A percentile compares a stretch with the other conserved stretches of the same genome.
phyloP scores from a whole-genome alignment of 2,113 vertebrate genomes.

The Tapirus terrestris region DNA sequence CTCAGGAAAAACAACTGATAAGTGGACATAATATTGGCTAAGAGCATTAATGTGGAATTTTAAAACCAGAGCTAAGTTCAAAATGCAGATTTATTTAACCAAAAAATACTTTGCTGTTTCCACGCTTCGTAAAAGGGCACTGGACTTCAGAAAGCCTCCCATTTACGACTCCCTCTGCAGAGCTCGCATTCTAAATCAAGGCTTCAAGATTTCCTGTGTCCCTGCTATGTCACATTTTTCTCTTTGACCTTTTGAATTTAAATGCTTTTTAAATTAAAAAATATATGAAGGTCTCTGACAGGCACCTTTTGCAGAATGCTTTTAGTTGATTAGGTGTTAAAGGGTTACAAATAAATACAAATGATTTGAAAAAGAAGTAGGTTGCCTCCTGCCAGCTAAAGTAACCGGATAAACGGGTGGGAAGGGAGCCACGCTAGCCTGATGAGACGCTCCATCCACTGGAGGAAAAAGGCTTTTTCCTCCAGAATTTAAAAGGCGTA shows the following conservation, averaged over 20 bases:
- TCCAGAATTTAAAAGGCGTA: background rate
- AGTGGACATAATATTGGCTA: background rate
- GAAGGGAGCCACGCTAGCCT: fast-evolving
- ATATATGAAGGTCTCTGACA: background rate
- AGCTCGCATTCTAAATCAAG: background rate
- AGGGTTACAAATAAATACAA: background rate
- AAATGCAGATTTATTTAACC: background rate
- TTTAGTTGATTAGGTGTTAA: background rate
- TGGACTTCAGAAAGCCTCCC: background rate
- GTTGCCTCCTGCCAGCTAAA: background rate
- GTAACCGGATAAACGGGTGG: fast-evolving
- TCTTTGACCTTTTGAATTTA: background rate
- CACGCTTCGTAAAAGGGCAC: background rate
- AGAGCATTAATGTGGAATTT: background rate
- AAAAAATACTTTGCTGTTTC: background rate
- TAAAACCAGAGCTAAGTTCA: background rate
- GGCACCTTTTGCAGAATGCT: background rate
- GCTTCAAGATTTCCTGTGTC: background rate
- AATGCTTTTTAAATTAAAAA: background rate
- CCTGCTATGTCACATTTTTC: background rate
- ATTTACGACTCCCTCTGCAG: fast-evolving
- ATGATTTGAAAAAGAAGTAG: background rate
- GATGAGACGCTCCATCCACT: fast-evolving
- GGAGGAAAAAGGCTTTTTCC: background rate
- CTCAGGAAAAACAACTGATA: background rate